phyloP scores from a whole-genome alignment of 2,888 invertebrate genomes.

The Aporophyla lueneburgensis region DNA sequence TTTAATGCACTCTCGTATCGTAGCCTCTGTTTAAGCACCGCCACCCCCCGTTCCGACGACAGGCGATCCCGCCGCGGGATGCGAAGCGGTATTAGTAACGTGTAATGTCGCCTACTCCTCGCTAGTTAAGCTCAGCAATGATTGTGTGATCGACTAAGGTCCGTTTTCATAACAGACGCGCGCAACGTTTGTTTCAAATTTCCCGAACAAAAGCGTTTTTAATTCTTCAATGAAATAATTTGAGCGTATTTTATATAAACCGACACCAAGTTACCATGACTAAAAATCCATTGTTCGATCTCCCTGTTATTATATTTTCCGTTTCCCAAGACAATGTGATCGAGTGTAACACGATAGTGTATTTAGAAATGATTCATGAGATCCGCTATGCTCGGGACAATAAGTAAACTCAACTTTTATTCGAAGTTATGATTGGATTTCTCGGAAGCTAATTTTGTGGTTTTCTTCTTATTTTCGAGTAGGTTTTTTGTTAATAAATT shows the following conservation, averaged over 20 bases:
- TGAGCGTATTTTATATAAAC: slow-evolving; percentile 83
- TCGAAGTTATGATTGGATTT: slow-evolving; percentile 71
- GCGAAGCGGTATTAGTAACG: slow-evolving; percentile 88
- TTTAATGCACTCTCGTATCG: slow-evolving; percentile 90
- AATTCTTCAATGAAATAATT: slow-evolving; percentile 87
- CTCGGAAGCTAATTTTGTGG: slow-evolving; percentile 73
- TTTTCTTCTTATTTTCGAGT: slow-evolving; percentile 64
- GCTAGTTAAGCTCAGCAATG: slow-evolving; percentile 83
- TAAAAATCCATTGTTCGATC: slow-evolving; percentile 88
- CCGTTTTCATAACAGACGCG: slow-evolving; percentile 76
- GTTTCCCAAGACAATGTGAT: slow-evolving; percentile 88
- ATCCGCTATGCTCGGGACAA: slow-evolving; percentile 79
- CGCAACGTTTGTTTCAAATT: slow-evolving; percentile 79
- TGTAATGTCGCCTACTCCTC: slow-evolving; percentile 78
- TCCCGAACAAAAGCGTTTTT: slow-evolving; percentile 84
- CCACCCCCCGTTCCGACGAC: slow-evolving; percentile 88
- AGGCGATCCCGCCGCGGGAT: slow-evolving; percentile 83
- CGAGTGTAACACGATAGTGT: slow-evolving; percentile 86
- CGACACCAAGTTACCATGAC: slow-evolving; percentile 86
- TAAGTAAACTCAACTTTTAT: slow-evolving; percentile 70
- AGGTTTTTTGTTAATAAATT: slow-evolving; percentile 43
- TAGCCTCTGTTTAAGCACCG: slow-evolving; percentile 90
- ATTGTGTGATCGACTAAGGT: slow-evolving; percentile 73
- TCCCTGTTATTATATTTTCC: slow-evolving; percentile 80
- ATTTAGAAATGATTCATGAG: slow-evolving; percentile 89